Conservation (phyloP, 2,888 invertebrate species). For the Limenitis arthemis region DNA sequence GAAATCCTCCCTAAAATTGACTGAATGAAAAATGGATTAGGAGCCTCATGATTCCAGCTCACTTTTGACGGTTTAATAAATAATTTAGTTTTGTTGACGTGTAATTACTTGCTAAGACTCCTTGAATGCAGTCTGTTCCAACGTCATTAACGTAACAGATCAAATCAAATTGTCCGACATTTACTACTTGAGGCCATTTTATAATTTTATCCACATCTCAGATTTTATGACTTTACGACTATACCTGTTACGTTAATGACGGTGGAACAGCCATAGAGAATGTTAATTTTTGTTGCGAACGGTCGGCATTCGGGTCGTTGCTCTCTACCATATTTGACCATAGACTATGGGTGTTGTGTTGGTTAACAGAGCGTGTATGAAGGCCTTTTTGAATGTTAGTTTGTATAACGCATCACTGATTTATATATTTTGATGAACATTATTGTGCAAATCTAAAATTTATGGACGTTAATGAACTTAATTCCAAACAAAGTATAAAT, state of each 20-base stretch:
- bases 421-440: conserved; percentile 7
- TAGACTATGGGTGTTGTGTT: conserved; percentile 30
- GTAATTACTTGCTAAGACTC: too few relatives aligned
- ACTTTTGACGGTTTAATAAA: too few relatives aligned
- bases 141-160: too few relatives aligned
- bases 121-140: too few relatives aligned
- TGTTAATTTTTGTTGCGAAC: conserved; percentile 34
- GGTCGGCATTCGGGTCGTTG: conserved; percentile 25
- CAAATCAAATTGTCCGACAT: conserved; percentile 27
- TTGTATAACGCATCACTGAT: conserved; percentile 11
- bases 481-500: neutral
- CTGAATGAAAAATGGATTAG: too few relatives aligned
- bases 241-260: conserved; percentile 32
- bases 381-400: conserved; percentile 21
- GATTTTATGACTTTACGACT: too few relatives aligned
- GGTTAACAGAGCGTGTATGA: conserved; percentile 37
- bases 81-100: too few relatives aligned
- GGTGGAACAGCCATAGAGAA: conserved; percentile 29
- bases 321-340: conserved; percentile 32
- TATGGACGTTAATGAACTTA: neutral
- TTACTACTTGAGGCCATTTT: conserved; percentile 22
- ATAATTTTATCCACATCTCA: conserved; percentile 3
- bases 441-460: conserved; percentile 4
- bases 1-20: too few relatives aligned
- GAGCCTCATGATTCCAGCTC: too few relatives aligned